Evolutionary conservation across 2,797 vertebrate species (phyloP).

Genomic region (Lepilemur ruficaudatus): DNA sequence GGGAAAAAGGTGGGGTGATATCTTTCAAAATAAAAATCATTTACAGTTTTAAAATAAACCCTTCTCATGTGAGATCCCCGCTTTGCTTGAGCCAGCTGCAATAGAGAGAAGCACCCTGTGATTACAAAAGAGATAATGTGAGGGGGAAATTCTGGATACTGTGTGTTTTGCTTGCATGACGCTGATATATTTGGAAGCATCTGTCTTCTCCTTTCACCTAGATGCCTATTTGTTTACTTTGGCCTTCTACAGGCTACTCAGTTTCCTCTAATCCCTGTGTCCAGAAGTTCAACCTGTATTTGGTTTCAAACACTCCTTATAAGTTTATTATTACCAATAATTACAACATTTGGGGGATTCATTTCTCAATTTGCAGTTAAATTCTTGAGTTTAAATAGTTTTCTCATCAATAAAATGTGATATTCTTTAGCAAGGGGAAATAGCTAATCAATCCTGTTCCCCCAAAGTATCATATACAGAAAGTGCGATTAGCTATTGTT

Average conservation of each 20-base stretch:
- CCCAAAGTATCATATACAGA: neutral
- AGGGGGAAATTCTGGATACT: constrained; percentile 71
- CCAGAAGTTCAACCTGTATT: neutral
- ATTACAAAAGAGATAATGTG: constrained; percentile 41
- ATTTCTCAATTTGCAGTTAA: neutral
- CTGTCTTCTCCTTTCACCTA: constrained; percentile 59
- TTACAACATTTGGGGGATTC: neutral
- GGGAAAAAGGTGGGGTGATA: neutral
- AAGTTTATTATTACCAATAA: neutral
- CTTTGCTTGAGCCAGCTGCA: constrained; percentile 68
- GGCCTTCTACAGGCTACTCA: neutral
- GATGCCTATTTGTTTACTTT: constrained; percentile 70
- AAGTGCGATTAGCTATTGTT: neutral
- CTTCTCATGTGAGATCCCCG: neutral
- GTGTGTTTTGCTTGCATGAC: constrained; percentile 48
- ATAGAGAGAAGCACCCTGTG: constrained; percentile 75
- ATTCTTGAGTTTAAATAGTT: neutral
- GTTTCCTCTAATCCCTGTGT: neutral
- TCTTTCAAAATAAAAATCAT: constrained; percentile 22
- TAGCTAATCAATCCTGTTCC: neutral
- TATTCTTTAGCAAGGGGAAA: neutral
- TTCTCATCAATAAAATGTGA: neutral
- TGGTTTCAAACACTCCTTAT: neutral
- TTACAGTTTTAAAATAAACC: constrained; percentile 28
- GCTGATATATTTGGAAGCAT: constrained; percentile 73